Evolutionary conservation across 2,113 vertebrate genomes (phyloP), one percentile per base, ranked within the genome.

Genomic region (Petaurus breviceps): DNA sequence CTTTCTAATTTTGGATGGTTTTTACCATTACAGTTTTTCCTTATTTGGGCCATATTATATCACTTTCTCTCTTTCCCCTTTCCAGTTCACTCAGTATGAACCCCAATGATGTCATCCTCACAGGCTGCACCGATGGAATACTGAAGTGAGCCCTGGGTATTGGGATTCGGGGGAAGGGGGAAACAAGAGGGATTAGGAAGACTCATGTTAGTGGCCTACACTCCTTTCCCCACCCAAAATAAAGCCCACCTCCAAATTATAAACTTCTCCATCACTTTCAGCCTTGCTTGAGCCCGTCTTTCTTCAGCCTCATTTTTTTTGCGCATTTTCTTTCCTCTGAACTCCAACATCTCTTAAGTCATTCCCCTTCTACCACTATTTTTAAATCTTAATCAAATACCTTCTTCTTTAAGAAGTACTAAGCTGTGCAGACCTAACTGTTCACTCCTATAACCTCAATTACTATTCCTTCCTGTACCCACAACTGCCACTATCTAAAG

Each of bases 91-190:
- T 19, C 16, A 50, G 49, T 50, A 49, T 19, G 43, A 96, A 97
- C 89, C 96, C 97, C 57, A 97, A 93, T 50, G 95, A 97, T 0
- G 95, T 97, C 96, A 97, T 90, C 0, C 95, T 97, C 25, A 68
- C 53, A 10, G 97, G 98, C 94, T 97, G 97, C 68, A 95, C 95
- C 22, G 97, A 97, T 0, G 97, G 95, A 14, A 95, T 97, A 51
- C 61, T 97, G 43, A 97, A 94, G 97, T 98, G 84, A 98, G 98
- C 97, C 95, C 10, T 51, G 1, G 8, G 8, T 5, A 55, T 2
- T 51, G 84, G 91, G 61, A 93, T 93, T 61, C 77, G 54, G 24
- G 24, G 84, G 52, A 53, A 89, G 90, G 25, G 51, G 43, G 51
- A 31, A 49, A 49, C 2, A 52, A 25, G 49, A 8, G 90, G 90